Evolutionary conservation across 2,797 vertebrate genomes (phyloP), one percentile per base, ranked within the genome.

Genomic region (Arrhamphus sclerolepis): DNA sequence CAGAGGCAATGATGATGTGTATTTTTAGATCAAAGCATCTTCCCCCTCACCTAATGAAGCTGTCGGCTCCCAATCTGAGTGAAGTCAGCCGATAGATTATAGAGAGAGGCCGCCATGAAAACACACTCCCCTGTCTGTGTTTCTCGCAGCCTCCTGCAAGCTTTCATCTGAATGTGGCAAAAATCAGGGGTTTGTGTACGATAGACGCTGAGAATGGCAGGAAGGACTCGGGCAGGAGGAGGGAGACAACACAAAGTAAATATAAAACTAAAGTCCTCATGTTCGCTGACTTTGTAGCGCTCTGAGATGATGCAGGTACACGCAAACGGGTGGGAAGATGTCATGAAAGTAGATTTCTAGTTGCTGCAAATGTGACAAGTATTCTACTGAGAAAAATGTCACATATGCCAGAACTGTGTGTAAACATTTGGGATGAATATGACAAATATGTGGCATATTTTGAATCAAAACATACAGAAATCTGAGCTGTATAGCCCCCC

Each of bases 21-120:
- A 92, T 91, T 87, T 92, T 90, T 91, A 91, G 90, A 92, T 92
- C 87, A 93, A 92, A 92, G 87, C 77, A 61, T 14, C 60, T 28
- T 24, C 65, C 64, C 58, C 70, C 51, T 70, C 80, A 80, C 84
- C 83, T 88, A 91, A 91, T 89, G 89, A 90, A 90, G 83, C 83
- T 77, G 85, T 84, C 72, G 55, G 65, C 80, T 75, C 74, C 77
- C 77, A 78, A 75, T 81, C 84, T 68, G 74, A 80, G 67, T 31
- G 73, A 77, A 87, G 76, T 48, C 75, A 70, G 83, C 62, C 79
- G 83, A 87, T 87, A 85, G 82, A 81, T 86, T 85, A 83, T 50
- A 73, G 75, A 64, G 40, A 54, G 50, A 61, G 72, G 52, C 69
- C 22, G 49, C 46, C 46, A 34, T 68, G 70, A 69, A 81, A 85